Evolutionary conservation across 2,888 invertebrate species (phyloP).

Genomic region (Drosophila acutilabella): DNA sequence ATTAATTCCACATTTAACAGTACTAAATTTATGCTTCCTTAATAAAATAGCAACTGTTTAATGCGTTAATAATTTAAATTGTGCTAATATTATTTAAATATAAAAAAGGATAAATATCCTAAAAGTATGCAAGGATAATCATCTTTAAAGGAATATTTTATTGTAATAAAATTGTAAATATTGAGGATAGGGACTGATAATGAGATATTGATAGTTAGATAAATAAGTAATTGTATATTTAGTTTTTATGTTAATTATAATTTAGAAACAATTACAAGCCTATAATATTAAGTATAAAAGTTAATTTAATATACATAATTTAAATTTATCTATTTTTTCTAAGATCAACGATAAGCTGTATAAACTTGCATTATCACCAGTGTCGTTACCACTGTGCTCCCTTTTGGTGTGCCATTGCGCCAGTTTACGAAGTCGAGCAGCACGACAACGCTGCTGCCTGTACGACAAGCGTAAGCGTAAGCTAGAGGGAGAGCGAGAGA

Average conservation of each 20-base stretch:
- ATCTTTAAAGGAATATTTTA: too few species aligned
- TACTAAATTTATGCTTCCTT: too few species aligned
- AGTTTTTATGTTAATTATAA: too few species aligned
- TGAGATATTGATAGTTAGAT: too few species aligned
- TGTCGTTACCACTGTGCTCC: slow-evolving; percentile 46
- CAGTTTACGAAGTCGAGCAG: slow-evolving; percentile 32
- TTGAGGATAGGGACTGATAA: too few species aligned
- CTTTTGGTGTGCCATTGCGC: slow-evolving; percentile 34
- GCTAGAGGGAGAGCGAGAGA: slow-evolving; percentile 68
- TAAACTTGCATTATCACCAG: not conserved
- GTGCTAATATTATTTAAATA: not conserved
- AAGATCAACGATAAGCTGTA: not conserved
- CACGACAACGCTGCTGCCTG: slow-evolving; percentile 27
- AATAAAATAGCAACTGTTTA: not conserved
- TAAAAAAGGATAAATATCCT: slow-evolving; percentile 8
- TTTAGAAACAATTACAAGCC: too few species aligned
- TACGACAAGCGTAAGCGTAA: slow-evolving; percentile 42
- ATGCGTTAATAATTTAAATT: too few species aligned
- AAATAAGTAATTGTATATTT: too few species aligned
- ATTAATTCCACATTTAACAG: not conserved
- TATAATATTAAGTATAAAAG: too few species aligned
- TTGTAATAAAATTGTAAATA: too few species aligned
- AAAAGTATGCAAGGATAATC: slow-evolving; percentile 35
- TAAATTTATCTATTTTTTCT: too few species aligned
- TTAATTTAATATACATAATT: too few species aligned